Percentiles rank a stretch among this genome's conserved stretches.
phyloP scores from a whole-genome alignment of 1,140 invertebrate species.

The Probaryconus sp. region DNA sequence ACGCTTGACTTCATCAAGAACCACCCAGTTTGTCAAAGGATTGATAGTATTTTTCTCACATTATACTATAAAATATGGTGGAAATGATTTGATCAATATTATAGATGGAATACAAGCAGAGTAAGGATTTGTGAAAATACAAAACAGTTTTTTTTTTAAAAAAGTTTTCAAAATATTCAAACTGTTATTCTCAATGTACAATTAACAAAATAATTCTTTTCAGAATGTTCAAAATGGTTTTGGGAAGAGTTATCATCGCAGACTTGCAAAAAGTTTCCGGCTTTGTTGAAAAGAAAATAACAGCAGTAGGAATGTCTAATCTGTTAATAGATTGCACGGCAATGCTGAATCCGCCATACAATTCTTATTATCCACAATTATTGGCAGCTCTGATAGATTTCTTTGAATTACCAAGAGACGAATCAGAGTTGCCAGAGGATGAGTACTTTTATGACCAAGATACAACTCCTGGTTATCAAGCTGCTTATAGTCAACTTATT shows the following conservation, averaged over 20 bases:
- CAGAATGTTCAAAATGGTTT: constrained; percentile 96
- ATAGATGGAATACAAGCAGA: constrained; percentile 92
- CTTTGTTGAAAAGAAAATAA: constrained; percentile 90
- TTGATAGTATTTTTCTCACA: constrained; percentile 94
- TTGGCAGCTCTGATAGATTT: constrained; percentile 88
- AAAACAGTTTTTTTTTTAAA: constrained; percentile 5
- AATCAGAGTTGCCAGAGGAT: constrained; percentile 87
- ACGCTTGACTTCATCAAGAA: constrained; percentile 93
- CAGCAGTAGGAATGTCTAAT: constrained; percentile 92
- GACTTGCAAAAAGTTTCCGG: constrained; percentile 93
- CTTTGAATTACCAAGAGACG: constrained; percentile 93
- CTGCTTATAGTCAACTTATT: constrained; percentile 91
- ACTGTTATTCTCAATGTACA: too few relatives aligned
- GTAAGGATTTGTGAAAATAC: constrained; percentile 78
- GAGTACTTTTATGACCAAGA: constrained; percentile 91
- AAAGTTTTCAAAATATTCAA: too few relatives aligned
- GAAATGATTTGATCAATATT: constrained; percentile 84
- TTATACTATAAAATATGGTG: constrained; percentile 89
- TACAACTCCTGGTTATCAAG: constrained; percentile 91
- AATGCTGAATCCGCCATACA: constrained; percentile 83
- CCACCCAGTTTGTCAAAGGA: constrained; percentile 93
- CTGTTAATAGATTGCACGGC: constrained; percentile 87
- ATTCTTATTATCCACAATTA: constrained; percentile 80
- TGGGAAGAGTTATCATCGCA: constrained; percentile 90
- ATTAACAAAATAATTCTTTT: too few relatives aligned